These are phyloP conservation scores for Mustela erminea DNA, from an alignment of 2,797 vertebrate species.

Conservation along the genomic window DNA sequence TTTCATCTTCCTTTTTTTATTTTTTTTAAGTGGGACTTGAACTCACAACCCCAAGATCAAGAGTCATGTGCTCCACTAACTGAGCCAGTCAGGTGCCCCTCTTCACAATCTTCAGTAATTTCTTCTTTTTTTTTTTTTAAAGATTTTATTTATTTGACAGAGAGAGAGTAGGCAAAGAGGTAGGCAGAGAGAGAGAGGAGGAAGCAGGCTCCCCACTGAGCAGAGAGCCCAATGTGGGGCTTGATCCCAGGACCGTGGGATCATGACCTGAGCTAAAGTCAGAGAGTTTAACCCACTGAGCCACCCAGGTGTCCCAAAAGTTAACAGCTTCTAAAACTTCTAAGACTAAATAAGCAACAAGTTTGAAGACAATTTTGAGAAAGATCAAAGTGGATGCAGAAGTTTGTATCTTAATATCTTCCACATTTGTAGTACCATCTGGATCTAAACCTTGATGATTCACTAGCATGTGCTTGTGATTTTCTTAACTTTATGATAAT, in stretches of 20 bases:
- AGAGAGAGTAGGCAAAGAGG: too few relatives aligned
- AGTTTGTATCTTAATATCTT: not conserved
- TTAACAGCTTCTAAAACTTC: not conserved
- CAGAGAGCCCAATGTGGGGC: accelerated
- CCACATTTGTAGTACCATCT: not conserved
- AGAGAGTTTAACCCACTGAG: too few relatives aligned
- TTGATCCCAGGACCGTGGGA: too few relatives aligned
- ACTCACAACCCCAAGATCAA: not conserved
- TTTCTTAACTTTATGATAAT: slow-evolving; percentile 75
- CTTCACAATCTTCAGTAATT: slow-evolving; percentile 42
- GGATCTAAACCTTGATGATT: slow-evolving; percentile 72
- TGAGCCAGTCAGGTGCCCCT: not conserved
- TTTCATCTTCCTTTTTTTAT: not conserved
- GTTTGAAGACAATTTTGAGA: not conserved
- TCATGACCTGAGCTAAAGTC: too few relatives aligned
- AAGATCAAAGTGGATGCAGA: not conserved
- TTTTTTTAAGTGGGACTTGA: not conserved
- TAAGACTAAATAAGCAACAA: not conserved
- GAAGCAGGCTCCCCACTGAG: too few relatives aligned
- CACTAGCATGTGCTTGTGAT: slow-evolving; percentile 70
- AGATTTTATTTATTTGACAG: too few relatives aligned
- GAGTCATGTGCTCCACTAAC: not conserved
- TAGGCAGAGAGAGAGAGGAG: too few relatives aligned
- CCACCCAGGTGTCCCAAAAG: not conserved
- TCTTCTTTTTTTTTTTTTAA: too few relatives aligned